Base-by-base conservation (phyloP, 2,113 vertebrate species). In the Cacatua alba region DNA sequence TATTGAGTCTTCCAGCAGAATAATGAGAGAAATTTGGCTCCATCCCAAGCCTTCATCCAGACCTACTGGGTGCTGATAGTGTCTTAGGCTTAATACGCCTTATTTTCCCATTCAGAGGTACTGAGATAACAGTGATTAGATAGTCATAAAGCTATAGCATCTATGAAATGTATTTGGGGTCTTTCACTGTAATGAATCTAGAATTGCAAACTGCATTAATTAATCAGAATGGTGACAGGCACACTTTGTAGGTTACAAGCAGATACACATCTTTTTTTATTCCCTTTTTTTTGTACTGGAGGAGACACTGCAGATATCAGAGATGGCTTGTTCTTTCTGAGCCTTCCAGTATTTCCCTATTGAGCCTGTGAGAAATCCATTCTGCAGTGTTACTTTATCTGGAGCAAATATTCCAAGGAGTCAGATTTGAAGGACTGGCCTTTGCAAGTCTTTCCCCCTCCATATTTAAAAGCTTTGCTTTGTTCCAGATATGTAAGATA, bases 231-330 rank as follows among this genome's bases (percentile, higher is more conserved):
- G 19, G 26, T 67, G 20, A 31, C 17, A 63, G 15, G 11, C 14
- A 62, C 4, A 21, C 4, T 53, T 57, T 57, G 26, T 52, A 33
- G 6, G 15, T 79, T 69, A 31, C 33, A 88, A 76, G 24, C 5
- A 90, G 31, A 64, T 19, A 20, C 0, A 18, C 1, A 0, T 10
- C 1, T 18, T n/a, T 11, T 46, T n/a, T 14, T 7, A 18, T 64
- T 46, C 31, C 0, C 5, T 59, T 60, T 69, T 37, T 8, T 81
- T 84, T 89, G 4, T 46, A 33, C 12, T 46, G 16, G 28, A 68
- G 64, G 23, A 59, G 12, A 16, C 7, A 35, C 5, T 72, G 18
- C 3, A 23, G 16, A 20, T 53, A 43, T 88, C 24, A 51, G 57
- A 60, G 18, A 4, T 51, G 13, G 6, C 23, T 13, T 68, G 10